Percentiles rank a stretch among this genome's conserved stretches.
These are phyloP conservation scores for Tragopan temminckii DNA, from an alignment of 2,797 vertebrate genomes.

Conservation along the genomic window DNA sequence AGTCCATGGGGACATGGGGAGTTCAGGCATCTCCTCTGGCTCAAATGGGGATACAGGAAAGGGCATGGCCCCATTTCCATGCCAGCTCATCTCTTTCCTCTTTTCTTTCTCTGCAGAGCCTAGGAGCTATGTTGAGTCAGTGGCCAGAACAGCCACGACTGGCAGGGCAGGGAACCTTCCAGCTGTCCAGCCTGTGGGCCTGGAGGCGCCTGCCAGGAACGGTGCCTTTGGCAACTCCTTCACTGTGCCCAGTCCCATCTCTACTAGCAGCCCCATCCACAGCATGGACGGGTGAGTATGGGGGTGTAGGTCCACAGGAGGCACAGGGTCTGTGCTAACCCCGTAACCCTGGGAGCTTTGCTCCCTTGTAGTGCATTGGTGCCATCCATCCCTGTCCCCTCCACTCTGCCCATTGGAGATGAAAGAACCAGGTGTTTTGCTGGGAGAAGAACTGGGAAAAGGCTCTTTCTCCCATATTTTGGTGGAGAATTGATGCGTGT, in stretches of 20 bases:
- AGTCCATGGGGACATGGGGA: background rate
- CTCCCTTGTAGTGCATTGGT: background rate
- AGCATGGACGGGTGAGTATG: conserved; percentile 87
- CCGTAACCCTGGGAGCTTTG: background rate
- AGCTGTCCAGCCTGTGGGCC: conserved; percentile 61
- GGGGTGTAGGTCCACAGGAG: background rate
- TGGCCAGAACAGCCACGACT: conserved; percentile 87
- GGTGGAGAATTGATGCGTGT: background rate
- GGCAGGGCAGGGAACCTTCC: conserved; percentile 77
- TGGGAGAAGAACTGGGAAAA: background rate
- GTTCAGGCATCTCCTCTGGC: background rate
- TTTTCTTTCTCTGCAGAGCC: conserved; percentile 83
- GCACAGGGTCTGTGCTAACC: background rate
- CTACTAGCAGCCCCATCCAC: conserved; percentile 94
- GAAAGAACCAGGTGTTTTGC: rapidly evolving
- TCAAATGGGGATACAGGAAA: background rate
- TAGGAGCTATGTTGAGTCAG: conserved; percentile 95
- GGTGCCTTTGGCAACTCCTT: conserved; percentile 82
- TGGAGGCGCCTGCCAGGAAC: conserved; percentile 78
- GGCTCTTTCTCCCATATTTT: background rate
- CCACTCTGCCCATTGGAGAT: rapidly evolving
- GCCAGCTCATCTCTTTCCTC: background rate
- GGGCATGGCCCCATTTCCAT: background rate
- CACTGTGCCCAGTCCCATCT: conserved; percentile 85
- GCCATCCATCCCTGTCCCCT: background rate